phyloP scores from a whole-genome alignment of 2,888 invertebrate species.

The Netelia inedita region DNA sequence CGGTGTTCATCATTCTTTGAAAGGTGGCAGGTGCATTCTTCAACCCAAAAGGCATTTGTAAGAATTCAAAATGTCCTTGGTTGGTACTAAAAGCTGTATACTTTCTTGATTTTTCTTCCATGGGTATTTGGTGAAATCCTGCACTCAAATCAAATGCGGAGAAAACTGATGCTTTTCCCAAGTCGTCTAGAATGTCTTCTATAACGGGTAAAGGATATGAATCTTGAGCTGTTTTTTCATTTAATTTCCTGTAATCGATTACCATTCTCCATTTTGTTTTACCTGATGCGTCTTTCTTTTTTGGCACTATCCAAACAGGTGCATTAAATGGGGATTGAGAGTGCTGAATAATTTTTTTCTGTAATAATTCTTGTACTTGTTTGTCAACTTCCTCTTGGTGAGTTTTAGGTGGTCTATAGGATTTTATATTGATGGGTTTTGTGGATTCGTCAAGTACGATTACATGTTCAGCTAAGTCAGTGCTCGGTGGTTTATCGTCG shows the following conservation, averaged over 20 bases:
- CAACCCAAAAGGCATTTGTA: constrained; percentile 58
- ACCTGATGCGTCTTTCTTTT: constrained; percentile 46
- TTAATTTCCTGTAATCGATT: constrained; percentile 35
- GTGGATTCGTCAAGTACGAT: constrained; percentile 47
- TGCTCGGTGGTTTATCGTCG: constrained; percentile 47
- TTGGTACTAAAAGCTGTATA: constrained; percentile 63
- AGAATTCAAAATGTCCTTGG: constrained; percentile 58
- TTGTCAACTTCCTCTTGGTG: constrained; percentile 32
- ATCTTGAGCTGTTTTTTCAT: constrained; percentile 45
- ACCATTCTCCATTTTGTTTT: constrained; percentile 45
- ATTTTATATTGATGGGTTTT: constrained; percentile 50
- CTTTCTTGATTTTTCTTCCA: constrained; percentile 51
- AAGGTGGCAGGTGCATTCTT: constrained; percentile 62
- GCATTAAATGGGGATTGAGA: constrained; percentile 48
- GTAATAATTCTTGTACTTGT: constrained; percentile 40
- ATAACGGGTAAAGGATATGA: constrained; percentile 55
- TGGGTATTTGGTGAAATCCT: constrained; percentile 74
- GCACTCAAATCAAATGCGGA: constrained; percentile 72
- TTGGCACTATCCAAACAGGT: constrained; percentile 43
- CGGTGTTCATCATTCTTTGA: constrained; percentile 61
- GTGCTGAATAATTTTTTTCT: constrained; percentile 40
- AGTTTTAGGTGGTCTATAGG: constrained; percentile 48
- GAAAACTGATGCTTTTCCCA: constrained; percentile 72
- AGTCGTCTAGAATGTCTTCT: constrained; percentile 70
- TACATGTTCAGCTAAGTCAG: constrained; percentile 49